These are phyloP conservation scores for Diarsia brunnea DNA, from an alignment of 2,888 invertebrate genomes.

Conservation along the genomic window DNA sequence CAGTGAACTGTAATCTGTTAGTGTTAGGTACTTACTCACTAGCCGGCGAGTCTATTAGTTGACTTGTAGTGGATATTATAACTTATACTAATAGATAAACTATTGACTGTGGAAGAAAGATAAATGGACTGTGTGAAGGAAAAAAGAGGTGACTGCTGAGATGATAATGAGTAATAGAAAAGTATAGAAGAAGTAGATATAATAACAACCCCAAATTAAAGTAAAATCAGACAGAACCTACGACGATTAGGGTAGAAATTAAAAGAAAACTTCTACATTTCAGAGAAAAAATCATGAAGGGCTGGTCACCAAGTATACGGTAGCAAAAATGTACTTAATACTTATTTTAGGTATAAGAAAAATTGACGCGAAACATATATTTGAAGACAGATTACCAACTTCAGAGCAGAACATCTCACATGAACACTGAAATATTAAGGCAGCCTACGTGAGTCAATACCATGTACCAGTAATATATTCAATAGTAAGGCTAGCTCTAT, in stretches of 20 bases:
- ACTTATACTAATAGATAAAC: not conserved
- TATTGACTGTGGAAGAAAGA: too few relatives aligned
- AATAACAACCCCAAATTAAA: too few relatives aligned
- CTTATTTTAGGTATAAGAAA: not conserved
- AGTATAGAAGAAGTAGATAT: too few relatives aligned
- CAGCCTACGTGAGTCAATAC: slow-evolving; percentile 1
- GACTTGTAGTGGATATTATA: not conserved
- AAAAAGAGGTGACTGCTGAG: too few relatives aligned
- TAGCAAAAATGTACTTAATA: not conserved
- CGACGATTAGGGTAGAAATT: not conserved
- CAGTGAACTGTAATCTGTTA: slow-evolving; percentile 12
- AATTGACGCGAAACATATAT: not conserved
- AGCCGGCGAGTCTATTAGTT: not conserved
- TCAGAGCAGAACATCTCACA: not conserved
- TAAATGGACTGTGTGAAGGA: too few relatives aligned
- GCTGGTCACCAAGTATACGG: not conserved
- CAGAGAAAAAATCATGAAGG: not conserved
- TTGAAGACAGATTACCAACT: not conserved
- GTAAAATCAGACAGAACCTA: not conserved
- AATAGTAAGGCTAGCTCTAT: slow-evolving; percentile 11
- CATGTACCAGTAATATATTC: not conserved
- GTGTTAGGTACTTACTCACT: not conserved
- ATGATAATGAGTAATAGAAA: too few relatives aligned
- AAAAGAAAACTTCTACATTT: not conserved
- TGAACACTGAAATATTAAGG: slow-evolving; percentile 13